Conservation (phyloP, 2,113 vertebrate genomes). For the Melanostigma gelatinosum region DNA sequence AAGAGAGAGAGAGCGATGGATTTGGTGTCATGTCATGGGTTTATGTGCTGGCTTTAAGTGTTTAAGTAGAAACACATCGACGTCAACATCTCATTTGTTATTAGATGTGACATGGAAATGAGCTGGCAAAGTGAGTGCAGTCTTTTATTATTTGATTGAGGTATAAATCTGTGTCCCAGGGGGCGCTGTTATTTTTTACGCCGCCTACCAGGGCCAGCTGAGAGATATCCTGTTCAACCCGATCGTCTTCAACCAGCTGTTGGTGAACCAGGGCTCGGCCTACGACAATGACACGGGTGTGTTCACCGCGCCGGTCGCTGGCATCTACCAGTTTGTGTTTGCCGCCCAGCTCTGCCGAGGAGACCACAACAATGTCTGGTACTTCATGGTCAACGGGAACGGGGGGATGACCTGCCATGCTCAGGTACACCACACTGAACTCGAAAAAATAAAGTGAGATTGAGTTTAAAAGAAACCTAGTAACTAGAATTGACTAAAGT, state of each 20-base stretch:
- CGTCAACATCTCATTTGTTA: background rate
- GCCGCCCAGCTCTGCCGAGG: conserved; percentile 48
- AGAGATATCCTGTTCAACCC: conserved; percentile 18
- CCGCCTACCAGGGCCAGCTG: conserved; percentile 18
- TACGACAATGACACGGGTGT: conserved; percentile 33
- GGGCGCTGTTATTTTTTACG: conserved; percentile 35
- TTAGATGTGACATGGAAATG: background rate
- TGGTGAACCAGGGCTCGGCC: conserved; percentile 46
- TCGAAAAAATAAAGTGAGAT: background rate
- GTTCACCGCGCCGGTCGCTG: conserved; percentile 29
- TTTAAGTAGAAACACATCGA: background rate
- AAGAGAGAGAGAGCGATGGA: too few species aligned
- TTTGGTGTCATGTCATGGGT: too few species aligned
- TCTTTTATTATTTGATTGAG: background rate
- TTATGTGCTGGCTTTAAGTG: too few species aligned
- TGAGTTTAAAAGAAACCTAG: background rate
- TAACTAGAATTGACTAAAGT: background rate
- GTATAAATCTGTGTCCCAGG: conserved; percentile 19
- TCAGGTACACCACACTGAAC: conserved; percentile 22
- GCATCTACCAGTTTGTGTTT: conserved; percentile 55
- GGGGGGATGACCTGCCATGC: conserved; percentile 3
- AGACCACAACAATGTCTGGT: background rate
- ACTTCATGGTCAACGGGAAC: conserved; percentile 9
- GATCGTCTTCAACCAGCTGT: conserved; percentile 32
- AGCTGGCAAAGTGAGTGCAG: background rate